Base-by-base conservation (phyloP, 2,888 invertebrate species). In the Diaprepes abbreviatus region DNA sequence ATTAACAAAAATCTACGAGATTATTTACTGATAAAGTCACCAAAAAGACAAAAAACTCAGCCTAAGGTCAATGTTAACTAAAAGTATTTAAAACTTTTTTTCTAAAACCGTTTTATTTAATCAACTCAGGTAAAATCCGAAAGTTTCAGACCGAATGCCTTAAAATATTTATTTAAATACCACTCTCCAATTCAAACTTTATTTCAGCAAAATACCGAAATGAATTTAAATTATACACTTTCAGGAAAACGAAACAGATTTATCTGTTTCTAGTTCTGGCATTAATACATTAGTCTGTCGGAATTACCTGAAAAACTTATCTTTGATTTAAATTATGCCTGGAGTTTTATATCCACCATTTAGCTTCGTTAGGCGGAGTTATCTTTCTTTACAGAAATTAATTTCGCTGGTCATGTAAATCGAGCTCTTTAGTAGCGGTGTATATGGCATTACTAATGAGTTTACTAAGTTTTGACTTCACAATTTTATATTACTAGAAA, bases 191-290 rank as follows among this genome's bases (percentile, higher is more conserved):
- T 9, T 24, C 12, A n/a, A 50, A 28, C 28, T 50, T 50, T 28
- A 50, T 50, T 50, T n/a, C 28, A 16, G 48, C 28, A 28, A 50
- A 28, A 21, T 12, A 28, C 28, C 24, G 21, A 45, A 45, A 45
- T 45, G 28, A 50, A 50, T 50, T 45, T 50, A 28, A 50, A 50
- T 50, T 50, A 28, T 50, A 50, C n/a, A 50, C 9, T 28, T 50
- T 28, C 24, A 24, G 45, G 45, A 50, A 50, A 28, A 50, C 48
- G 28, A 50, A 50, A 28, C 48, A 50, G 28, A 50, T 50, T 50
- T 50, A 50, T 21, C 28, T 28, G 48, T 50, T 50, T 24, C 24
- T 50, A 50, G 12, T 50, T 28, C 9, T 28, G 14, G 28, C 48
- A 16, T 24, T 50, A 31, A 50, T 50, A 24, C 48, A 50, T 50